A percentile compares a stretch with the other conserved stretches of the same genome.
These are phyloP conservation scores for Disparrhopalites patrizii DNA, from an alignment of 2,888 invertebrate species.

Conservation along the genomic window DNA sequence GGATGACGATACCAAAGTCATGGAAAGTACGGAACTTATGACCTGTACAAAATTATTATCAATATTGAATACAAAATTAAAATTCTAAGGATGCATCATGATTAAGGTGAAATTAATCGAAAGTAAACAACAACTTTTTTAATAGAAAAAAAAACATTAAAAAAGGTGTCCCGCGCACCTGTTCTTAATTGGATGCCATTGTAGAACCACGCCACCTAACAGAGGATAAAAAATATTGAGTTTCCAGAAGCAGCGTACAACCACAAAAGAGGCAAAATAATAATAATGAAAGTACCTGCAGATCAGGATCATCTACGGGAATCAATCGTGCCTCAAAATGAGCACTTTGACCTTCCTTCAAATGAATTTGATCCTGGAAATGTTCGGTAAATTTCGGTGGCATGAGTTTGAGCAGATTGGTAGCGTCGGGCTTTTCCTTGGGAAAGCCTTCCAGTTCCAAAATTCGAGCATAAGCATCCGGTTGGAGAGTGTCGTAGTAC, in stretches of 20 bases:
- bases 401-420: conserved; percentile 53
- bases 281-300: conserved; percentile 59
- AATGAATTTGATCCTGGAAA: conserved; percentile 73
- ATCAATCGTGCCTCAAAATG: conserved; percentile 66
- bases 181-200: conserved; percentile 87
- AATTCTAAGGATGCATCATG: no score
- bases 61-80: no score
- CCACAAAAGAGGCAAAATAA: background rate
- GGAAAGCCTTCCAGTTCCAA: conserved; percentile 71
- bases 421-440: conserved; percentile 62
- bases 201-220: conserved; percentile 81
- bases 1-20: conserved; percentile 92
- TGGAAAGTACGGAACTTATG: conserved; percentile 97
- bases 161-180: no score
- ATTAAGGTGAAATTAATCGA: no score
- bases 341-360: conserved; percentile 92
- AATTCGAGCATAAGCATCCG: conserved; percentile 82
- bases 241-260: no score
- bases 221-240: background rate
- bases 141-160: no score
- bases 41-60: no score
- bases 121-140: no score
- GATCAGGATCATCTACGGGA: conserved; percentile 90
- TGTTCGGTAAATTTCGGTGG: conserved; percentile 88
- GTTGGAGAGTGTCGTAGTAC: conserved; percentile 82